Conservation (phyloP, 2,888 invertebrate species). For the Morpho deidamia region DNA sequence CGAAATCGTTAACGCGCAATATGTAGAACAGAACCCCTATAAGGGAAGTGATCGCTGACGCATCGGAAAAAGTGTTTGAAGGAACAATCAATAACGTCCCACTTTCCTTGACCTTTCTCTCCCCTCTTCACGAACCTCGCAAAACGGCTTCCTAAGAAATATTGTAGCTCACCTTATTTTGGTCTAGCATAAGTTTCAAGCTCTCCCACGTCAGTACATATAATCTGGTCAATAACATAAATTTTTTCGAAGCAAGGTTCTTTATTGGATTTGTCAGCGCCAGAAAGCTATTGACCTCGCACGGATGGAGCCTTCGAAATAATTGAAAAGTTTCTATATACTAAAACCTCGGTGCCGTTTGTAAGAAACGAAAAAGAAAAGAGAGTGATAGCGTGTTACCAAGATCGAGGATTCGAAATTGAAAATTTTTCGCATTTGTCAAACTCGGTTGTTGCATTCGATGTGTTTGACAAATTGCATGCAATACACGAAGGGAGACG, state of each 20-base stretch:
- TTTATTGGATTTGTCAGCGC: constrained; percentile 70
- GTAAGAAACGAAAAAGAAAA: background rate
- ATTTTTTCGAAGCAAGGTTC: constrained; percentile 63
- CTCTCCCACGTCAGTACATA: constrained; percentile 63
- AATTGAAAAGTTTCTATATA: constrained; percentile 19
- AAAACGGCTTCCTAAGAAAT: constrained; percentile 31
- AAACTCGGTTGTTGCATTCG: constrained; percentile 16
- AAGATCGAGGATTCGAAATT: constrained; percentile 16
- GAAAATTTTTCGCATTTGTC: constrained; percentile 18
- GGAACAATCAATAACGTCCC: constrained; percentile 66
- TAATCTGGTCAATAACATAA: constrained; percentile 75
- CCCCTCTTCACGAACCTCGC: constrained; percentile 33
- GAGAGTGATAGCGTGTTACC: background rate
- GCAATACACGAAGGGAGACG: constrained; percentile 27
- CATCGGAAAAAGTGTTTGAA: constrained; percentile 64
- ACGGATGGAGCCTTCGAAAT: constrained; percentile 14
- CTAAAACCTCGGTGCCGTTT: constrained; percentile 5
- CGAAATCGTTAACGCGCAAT: constrained; percentile 58
- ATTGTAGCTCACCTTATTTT: constrained; percentile 40
- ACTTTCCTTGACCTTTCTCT: constrained; percentile 44
- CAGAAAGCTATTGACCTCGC: constrained; percentile 53
- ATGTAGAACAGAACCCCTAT: constrained; percentile 53
- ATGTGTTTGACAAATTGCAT: constrained; percentile 38
- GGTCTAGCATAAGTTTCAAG: constrained; percentile 42
- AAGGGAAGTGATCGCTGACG: constrained; percentile 58